Base-by-base conservation (phyloP, 2,888 invertebrate genomes). In the Scaptomyza flava region DNA sequence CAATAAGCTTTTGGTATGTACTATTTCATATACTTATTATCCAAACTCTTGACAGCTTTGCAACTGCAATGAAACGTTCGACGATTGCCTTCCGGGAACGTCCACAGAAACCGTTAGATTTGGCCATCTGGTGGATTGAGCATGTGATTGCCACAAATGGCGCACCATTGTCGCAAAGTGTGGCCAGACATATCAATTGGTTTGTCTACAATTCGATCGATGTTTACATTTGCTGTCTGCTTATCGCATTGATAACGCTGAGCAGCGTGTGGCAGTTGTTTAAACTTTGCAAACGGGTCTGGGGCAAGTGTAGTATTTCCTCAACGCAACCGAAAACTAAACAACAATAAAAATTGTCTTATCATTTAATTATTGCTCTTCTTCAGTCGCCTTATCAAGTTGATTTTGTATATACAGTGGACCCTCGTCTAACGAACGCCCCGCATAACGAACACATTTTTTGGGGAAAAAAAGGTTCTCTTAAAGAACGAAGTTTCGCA, bases 101-200 rank as follows among this genome's bases (percentile, higher is more conserved):
- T 1, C 93, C 93, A 0, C 85, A 93, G 69, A 87, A 93, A 0
- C 93, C 95, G 0, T 90, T 94, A 6, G 92, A 93, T 2, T 93
- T 94, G 34, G 93, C 95, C 1, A 91, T 94, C 5, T 93, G 94
- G 91, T 95, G 95, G 95, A 93, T 94, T 12, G 95, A 95, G 78
- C 93, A 94, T 76, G 93, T 94, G 0, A 93, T 93, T 0, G 89
- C 92, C 9, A 93, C 94, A 3, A 89, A 90, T 4, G 94, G 94
- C 0, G 93, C 93, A 0, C 92, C 91, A 2, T 93, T 94, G 80
- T 90, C 93, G 1, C 77, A 64, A 38, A 91, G 93, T 9, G 90
- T 91, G 23, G 92, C 68, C 90, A 77, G 91, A 8, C 91, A 92
- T 58, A 90, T 93, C 89, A 93, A 93, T 14, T 89, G 92, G 72